A percentile compares a stretch with the other conserved stretches of the same genome.
Conservation (phyloP, 1,140 invertebrate genomes). For the Bombus cullumanus region DNA sequence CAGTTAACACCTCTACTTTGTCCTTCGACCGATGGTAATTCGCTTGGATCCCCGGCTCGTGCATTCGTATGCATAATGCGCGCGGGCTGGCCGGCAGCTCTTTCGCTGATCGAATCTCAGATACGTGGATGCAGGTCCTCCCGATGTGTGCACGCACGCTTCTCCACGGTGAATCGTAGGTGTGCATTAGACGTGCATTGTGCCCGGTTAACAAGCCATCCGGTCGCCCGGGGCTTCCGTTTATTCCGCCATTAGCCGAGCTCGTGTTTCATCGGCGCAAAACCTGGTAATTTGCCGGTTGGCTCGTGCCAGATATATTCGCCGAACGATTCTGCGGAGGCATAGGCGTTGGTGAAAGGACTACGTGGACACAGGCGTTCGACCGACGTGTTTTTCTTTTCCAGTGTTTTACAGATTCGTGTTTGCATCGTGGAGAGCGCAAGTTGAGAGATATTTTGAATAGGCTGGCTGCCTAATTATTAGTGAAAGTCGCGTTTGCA, state of each 20-base stretch:
- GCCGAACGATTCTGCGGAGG: background rate
- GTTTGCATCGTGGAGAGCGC: no score
- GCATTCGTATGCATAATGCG: constrained; percentile 52
- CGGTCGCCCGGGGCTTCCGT: constrained; percentile 31
- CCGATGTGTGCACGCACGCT: background rate
- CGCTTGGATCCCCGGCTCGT: background rate
- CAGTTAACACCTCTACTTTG: constrained; percentile 30
- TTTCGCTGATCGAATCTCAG: constrained; percentile 27
- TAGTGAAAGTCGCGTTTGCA: constrained; percentile 31
- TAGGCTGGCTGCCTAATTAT: constrained; percentile 38
- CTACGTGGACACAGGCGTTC: no score
- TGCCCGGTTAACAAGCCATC: constrained; percentile 23
- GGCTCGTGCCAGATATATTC: constrained; percentile 14
- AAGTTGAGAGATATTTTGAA: constrained; percentile 14
- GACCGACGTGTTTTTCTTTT: no score
- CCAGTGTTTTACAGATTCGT: background rate
- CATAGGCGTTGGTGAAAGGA: constrained; percentile 4
- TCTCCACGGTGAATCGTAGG: constrained; percentile 25
- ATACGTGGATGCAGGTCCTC: background rate
- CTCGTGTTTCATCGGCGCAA: constrained; percentile 22
- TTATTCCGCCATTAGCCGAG: constrained; percentile 33
- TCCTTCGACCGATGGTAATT: constrained; percentile 44
- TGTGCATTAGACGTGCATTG: constrained; percentile 37
- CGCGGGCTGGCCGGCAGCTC: background rate
- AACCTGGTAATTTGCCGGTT: constrained; percentile 18